A percentile compares a stretch with the other conserved stretches of the same genome.
Evolutionary conservation across 1,140 invertebrate genomes (phyloP).

Genomic region (Nomia melanderi): DNA sequence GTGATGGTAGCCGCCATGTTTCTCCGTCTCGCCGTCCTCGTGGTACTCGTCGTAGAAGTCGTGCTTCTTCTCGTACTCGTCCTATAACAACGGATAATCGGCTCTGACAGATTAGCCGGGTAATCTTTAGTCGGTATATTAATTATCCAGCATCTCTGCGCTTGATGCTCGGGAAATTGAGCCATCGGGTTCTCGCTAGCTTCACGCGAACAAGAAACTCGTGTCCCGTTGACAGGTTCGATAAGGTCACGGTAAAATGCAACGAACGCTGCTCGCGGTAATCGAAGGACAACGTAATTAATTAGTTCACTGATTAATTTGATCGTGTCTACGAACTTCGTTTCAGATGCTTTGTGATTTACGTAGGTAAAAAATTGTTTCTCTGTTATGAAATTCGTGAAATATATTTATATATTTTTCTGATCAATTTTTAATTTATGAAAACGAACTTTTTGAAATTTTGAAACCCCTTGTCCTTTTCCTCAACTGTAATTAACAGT

Average conservation of each 20-base stretch:
- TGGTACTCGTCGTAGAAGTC: constrained; percentile 88
- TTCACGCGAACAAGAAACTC: background rate
- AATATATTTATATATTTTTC: too few relatives aligned
- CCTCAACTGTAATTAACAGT: too few relatives aligned
- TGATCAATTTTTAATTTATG: too few relatives aligned
- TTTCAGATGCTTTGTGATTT: too few relatives aligned
- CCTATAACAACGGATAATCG: constrained; percentile 64
- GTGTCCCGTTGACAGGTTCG: background rate
- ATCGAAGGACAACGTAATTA: background rate
- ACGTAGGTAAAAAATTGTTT: too few relatives aligned
- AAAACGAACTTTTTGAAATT: too few relatives aligned
- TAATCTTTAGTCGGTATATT: background rate
- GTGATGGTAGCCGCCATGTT: constrained; percentile 83
- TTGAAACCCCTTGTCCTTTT: too few relatives aligned
- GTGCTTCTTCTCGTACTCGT: constrained; percentile 87
- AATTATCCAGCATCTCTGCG: background rate
- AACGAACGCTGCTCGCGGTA: background rate
- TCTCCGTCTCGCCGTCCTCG: constrained; percentile 84
- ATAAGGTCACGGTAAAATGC: background rate
- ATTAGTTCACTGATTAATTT: background rate
- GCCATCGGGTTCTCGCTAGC: background rate
- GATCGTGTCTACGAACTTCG: too few relatives aligned
- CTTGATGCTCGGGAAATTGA: background rate
- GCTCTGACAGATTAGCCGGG: background rate
- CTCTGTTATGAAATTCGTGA: too few relatives aligned